These are phyloP conservation scores for Engystomops pustulosus DNA, from an alignment of 2,113 vertebrate species.

Conservation along the genomic window DNA sequence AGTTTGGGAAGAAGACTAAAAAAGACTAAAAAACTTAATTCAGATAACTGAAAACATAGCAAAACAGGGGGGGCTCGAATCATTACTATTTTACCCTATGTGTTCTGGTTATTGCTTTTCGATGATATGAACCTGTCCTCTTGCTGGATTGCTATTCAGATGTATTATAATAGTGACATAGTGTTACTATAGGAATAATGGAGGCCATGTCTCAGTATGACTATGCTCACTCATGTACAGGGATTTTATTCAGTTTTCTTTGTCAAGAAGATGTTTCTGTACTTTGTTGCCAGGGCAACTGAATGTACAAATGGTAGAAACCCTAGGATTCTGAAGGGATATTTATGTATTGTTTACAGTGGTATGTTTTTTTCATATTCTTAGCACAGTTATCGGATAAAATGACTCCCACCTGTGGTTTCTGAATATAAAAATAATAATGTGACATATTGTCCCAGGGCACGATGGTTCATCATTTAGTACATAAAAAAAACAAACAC, in stretches of 20 bases:
- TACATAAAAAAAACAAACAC: too few relatives aligned
- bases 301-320: slow-evolving; percentile 11
- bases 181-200: slow-evolving; percentile 28
- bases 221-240: neutral
- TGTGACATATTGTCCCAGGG: too few relatives aligned
- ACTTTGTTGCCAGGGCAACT: slow-evolving; percentile 40
- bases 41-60: too few relatives aligned
- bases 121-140: neutral
- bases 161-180: neutral
- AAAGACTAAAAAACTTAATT: too few relatives aligned
- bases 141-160: neutral
- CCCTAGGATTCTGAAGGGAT: neutral
- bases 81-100: too few relatives aligned
- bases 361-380: neutral
- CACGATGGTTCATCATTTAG: too few relatives aligned
- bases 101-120: too few relatives aligned
- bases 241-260: slow-evolving; percentile 30
- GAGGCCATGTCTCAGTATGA: neutral
- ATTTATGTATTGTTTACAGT: neutral
- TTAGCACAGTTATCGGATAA: neutral
- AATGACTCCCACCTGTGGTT: too few relatives aligned
- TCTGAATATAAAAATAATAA: too few relatives aligned
- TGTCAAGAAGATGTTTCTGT: neutral
- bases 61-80: too few relatives aligned
- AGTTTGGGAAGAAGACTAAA: too few relatives aligned